Conservation (phyloP, 2,888 invertebrate species). For the Phaonia tiefii region DNA sequence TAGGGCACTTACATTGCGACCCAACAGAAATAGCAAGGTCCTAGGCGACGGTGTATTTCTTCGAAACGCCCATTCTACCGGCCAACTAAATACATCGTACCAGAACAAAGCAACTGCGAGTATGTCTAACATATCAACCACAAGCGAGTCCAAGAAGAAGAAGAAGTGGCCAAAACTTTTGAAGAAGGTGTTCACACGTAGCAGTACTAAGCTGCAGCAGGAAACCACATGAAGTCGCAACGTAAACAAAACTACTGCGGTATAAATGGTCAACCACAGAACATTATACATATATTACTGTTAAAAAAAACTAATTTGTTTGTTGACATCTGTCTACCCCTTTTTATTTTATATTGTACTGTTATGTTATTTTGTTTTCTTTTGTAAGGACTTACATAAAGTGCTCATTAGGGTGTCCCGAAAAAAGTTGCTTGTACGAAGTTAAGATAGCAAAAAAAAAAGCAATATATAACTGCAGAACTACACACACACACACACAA, state of each 20-base stretch:
- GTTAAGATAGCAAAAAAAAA: too few species aligned
- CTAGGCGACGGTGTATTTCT: conserved; percentile 30
- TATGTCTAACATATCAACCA: conserved; percentile 50
- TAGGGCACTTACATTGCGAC: conserved; percentile 53
- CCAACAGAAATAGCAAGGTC: conserved; percentile 13
- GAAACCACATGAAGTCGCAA: neutral
- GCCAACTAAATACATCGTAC: conserved; percentile 70
- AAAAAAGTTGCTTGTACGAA: too few species aligned
- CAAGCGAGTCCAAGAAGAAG: conserved; percentile 71
- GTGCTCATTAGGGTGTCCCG: neutral
- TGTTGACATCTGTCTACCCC: neutral
- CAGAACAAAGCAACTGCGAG: conserved; percentile 33
- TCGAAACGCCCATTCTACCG: conserved; percentile 73
- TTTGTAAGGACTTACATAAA: neutral
- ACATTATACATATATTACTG: neutral
- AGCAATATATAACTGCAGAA: too few species aligned
- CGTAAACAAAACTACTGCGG: neutral
- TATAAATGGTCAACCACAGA: neutral
- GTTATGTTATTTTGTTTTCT: neutral
- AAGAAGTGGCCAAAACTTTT: conserved; percentile 72
- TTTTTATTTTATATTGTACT: too few species aligned
- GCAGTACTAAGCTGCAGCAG: conserved; percentile 71
- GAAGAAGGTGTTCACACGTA: conserved; percentile 74
- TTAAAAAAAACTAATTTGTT: neutral
- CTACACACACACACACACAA: too few species aligned